Evolutionary conservation across 2,888 invertebrate species (phyloP).

Genomic region (Troides helena): DNA sequence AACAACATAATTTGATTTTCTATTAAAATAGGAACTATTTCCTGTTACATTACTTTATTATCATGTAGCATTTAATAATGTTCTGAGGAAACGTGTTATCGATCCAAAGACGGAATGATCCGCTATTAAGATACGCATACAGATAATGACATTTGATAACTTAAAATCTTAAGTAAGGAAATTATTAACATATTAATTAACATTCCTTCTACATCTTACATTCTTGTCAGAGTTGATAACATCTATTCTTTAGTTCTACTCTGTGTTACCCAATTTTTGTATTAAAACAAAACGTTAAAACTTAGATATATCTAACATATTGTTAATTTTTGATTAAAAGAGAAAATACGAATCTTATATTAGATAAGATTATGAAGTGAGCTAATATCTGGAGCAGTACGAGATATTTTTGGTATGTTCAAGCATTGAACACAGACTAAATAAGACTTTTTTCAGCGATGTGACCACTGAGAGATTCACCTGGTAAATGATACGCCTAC

Average conservation of each 20-base stretch:
- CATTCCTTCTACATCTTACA: constrained; percentile 3
- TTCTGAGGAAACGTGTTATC: constrained; percentile 1
- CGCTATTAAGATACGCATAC: background rate
- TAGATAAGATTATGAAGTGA: no score
- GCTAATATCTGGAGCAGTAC: no score
- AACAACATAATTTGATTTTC: background rate
- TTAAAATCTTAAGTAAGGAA: constrained; percentile 5
- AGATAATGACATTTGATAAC: constrained; percentile 10
- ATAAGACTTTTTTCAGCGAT: no score
- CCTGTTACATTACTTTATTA: background rate
- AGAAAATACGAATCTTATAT: no score
- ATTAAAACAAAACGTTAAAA: no score
- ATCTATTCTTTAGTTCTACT: background rate
- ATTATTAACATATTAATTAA: constrained; percentile 20
- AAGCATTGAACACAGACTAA: no score
- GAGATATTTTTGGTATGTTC: no score
- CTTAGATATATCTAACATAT: no score
- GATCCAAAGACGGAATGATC: background rate
- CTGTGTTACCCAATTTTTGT: background rate
- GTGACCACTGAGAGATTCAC: no score
- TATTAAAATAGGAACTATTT: background rate
- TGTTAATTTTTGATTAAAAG: no score
- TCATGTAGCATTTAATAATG: background rate
- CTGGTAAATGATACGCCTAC: no score
- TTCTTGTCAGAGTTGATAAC: constrained; percentile 1